Conservation (phyloP, 2,797 vertebrate species). For the Lateolabrax maculatus region DNA sequence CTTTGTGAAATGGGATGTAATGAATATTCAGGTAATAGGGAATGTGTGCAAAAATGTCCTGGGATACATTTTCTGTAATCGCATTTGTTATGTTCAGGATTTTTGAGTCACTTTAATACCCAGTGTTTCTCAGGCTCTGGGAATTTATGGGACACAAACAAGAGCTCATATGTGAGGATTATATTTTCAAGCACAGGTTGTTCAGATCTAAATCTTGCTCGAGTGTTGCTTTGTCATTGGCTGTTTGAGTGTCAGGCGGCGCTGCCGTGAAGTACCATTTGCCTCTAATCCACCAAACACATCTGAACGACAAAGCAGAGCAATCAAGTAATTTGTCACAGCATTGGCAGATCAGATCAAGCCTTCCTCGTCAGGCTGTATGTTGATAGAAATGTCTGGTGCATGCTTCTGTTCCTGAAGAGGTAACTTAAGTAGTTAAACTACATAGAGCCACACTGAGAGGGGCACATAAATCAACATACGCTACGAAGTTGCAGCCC, state of each 20-base stretch:
- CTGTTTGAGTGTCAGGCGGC: constrained; percentile 6
- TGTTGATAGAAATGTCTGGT: constrained; percentile 24
- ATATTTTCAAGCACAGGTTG: constrained; percentile 26
- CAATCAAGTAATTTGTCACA: constrained; percentile 52
- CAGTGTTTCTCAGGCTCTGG: not conserved
- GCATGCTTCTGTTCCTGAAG: constrained; percentile 1
- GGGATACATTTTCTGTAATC: constrained; percentile 57
- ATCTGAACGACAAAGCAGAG: constrained; percentile 31
- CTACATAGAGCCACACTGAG: not conserved
- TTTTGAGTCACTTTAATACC: constrained; percentile 31
- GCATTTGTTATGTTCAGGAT: constrained; percentile 26
- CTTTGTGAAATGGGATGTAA: constrained; percentile 22
- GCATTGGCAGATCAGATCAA: constrained; percentile 47
- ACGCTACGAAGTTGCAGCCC: too few species aligned
- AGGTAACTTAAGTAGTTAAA: not conserved
- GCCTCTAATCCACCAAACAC: constrained; percentile 46
- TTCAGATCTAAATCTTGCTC: constrained; percentile 28
- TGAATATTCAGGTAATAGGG: constrained; percentile 43
- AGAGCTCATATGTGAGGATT: constrained; percentile 46
- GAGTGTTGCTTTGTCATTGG: constrained; percentile 2
- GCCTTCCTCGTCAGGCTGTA: not conserved
- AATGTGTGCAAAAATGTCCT: constrained; percentile 22
- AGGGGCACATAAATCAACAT: not conserved
- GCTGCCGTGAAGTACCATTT: constrained; percentile 29
- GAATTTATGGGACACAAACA: constrained; percentile 23